phyloP scores from a whole-genome alignment of 2,888 invertebrate genomes.

The Sinhomidia bicolor region DNA sequence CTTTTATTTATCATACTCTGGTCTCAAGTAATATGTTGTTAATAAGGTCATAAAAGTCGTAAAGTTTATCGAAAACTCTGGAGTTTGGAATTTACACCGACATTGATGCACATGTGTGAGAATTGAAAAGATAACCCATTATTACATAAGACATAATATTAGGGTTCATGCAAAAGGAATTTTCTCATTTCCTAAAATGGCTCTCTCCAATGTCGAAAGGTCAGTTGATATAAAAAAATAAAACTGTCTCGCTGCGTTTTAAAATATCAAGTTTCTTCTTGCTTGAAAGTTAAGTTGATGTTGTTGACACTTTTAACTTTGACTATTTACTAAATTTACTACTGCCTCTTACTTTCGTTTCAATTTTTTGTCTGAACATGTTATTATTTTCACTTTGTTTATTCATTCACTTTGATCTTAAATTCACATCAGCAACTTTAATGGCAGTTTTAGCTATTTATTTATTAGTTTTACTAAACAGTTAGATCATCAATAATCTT shows the following conservation, averaged over 20 bases:
- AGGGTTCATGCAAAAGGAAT: neutral
- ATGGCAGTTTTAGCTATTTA: too few species aligned
- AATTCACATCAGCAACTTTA: too few species aligned
- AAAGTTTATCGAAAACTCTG: neutral
- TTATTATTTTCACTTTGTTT: too few species aligned
- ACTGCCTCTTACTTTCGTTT: too few species aligned
- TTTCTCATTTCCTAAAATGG: slow-evolving; percentile 5
- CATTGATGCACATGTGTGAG: neutral
- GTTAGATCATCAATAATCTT: too few species aligned
- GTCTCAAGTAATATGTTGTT: neutral
- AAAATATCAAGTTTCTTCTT: too few species aligned
- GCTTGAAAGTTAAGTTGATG: neutral
- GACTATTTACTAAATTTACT: too few species aligned
- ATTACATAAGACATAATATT: neutral
- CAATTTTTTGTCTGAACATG: too few species aligned
- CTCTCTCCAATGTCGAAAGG: neutral
- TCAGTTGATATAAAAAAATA: neutral
- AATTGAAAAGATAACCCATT: neutral
- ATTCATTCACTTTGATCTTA: too few species aligned
- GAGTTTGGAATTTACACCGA: slow-evolving; percentile 37
- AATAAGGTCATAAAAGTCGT: neutral
- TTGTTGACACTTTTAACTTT: slow-evolving; percentile 6
- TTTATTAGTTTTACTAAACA: too few species aligned
- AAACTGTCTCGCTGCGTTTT: too few species aligned
- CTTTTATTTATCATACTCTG: too few species aligned